Evolutionary conservation across 2,888 invertebrate species (phyloP).

Genomic region (Tuta absoluta): DNA sequence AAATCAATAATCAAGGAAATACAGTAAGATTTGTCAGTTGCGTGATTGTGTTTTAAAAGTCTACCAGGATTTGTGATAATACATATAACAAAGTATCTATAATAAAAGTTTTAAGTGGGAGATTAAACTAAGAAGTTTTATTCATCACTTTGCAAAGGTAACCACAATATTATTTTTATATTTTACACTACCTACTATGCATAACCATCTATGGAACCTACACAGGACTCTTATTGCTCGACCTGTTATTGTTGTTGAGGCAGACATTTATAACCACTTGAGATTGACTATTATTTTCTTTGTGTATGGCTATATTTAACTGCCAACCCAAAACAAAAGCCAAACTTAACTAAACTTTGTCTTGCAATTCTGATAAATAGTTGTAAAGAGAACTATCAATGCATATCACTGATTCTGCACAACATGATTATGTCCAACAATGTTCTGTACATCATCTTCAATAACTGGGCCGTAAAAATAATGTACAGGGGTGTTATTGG

Average conservation of each 20-base stretch:
- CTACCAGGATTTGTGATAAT: constrained; percentile 89
- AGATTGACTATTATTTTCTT: not conserved
- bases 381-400: too few relatives aligned
- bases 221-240: not conserved
- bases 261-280: not conserved
- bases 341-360: too few relatives aligned
- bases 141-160: constrained; percentile 67
- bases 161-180: constrained; percentile 37
- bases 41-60: constrained; percentile 86
- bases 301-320: not conserved
- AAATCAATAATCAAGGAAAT: constrained; percentile 78
- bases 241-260: not conserved
- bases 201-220: not conserved
- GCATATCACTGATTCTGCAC: too few relatives aligned
- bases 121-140: constrained; percentile 79
- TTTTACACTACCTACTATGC: not conserved
- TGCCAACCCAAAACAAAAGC: too few relatives aligned
- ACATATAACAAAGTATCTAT: constrained; percentile 85
- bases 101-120: constrained; percentile 83
- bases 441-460: too few relatives aligned
- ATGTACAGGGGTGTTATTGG: too few relatives aligned
- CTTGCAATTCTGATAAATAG: too few relatives aligned
- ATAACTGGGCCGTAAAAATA: too few relatives aligned
- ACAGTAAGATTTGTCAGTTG: constrained; percentile 81
- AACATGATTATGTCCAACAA: too few relatives aligned